Base-by-base conservation (phyloP, 2,113 vertebrate genomes). In the Mohoua ochrocephala region DNA sequence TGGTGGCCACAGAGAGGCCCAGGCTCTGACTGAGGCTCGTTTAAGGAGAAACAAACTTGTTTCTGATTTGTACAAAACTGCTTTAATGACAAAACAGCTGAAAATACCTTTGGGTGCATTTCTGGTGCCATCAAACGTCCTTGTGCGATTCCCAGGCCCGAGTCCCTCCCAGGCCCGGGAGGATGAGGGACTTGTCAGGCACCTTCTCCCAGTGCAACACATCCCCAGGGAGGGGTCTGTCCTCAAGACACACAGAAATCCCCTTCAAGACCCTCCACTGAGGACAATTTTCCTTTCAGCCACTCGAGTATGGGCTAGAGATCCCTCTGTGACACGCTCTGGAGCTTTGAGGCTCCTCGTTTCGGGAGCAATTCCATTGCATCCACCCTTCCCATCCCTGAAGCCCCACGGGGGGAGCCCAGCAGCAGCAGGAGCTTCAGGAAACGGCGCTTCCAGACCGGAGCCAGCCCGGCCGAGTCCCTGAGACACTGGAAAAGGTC, bases 11-110 rank as follows among this genome's bases (percentile, higher is more conserved):
- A 3, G 8, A 85, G 12, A 6, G 16, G 14, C 35, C 49, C 4
- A 2, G n/a, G 7, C 4, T 8, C 54, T 2, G 6, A 1, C 39
- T 1, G 0, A 41, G 16, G 59, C 31, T 75, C 4, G 0, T 26
- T 52, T 2, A 35, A 95, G 27, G 70, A 92, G 39, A 30, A 74
- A 33, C 4, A 4, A 60, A 26, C n/a, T 45, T 5, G 7, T 12
- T 76, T 15, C 45, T 13, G n/a, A 57, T 60, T 73, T 2, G 39
- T 96, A 97, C 91, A 96, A 97, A 97, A 82, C 42, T 71, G 83
- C 64, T 95, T 91, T 96, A 95, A 95, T 97, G 90, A 49, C 88
- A 63, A 27, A 80, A 83, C 30, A 83, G 84, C 64, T n/a, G 50
- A 16, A 84, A 64, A 85, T 7, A 37, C 67, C 7, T 71, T 52